Conservation (phyloP, 2,797 vertebrate species). For the Semaprochilodus insignis region DNA sequence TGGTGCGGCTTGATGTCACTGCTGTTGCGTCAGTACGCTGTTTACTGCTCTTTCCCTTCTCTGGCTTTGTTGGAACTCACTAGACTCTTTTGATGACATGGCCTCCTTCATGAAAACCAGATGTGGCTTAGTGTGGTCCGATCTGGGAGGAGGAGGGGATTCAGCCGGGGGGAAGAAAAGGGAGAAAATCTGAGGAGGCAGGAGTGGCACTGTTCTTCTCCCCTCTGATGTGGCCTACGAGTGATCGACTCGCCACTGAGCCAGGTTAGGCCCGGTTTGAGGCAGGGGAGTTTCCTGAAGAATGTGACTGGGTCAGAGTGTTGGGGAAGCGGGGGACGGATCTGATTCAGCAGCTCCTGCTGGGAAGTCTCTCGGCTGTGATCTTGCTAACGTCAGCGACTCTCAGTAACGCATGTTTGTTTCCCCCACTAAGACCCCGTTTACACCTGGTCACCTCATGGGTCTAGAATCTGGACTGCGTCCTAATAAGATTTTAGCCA, state of each 20-base stretch:
- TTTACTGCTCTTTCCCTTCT: neutral
- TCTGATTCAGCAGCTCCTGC: conserved; percentile 75
- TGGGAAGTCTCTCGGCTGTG: conserved; percentile 61
- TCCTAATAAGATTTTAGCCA: too few species aligned
- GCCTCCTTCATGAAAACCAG: conserved; percentile 74
- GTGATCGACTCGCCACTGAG: conserved; percentile 49
- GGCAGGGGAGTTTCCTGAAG: conserved; percentile 65
- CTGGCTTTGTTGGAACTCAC: conserved; percentile 32
- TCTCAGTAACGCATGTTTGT: too few species aligned
- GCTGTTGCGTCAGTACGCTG: neutral
- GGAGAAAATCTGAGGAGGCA: neutral
- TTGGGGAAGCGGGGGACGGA: conserved; percentile 29
- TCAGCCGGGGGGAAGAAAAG: neutral
- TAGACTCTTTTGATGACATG: conserved; percentile 65
- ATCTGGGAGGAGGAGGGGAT: conserved; percentile 22
- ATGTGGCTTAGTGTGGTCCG: conserved; percentile 48
- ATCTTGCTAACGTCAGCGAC: conserved; percentile 67
- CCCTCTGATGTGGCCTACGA: conserved; percentile 51
- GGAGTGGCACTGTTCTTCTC: conserved; percentile 18
- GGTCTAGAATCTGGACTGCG: too few species aligned
- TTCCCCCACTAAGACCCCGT: neutral
- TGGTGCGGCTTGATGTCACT: neutral
- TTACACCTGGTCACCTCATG: too few species aligned
- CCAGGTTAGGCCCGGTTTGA: conserved; percentile 48
- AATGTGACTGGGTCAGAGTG: conserved; percentile 64